These are phyloP conservation scores for Lasioglossum albipes DNA, from an alignment of 1,140 invertebrate species.

Conservation along the genomic window DNA sequence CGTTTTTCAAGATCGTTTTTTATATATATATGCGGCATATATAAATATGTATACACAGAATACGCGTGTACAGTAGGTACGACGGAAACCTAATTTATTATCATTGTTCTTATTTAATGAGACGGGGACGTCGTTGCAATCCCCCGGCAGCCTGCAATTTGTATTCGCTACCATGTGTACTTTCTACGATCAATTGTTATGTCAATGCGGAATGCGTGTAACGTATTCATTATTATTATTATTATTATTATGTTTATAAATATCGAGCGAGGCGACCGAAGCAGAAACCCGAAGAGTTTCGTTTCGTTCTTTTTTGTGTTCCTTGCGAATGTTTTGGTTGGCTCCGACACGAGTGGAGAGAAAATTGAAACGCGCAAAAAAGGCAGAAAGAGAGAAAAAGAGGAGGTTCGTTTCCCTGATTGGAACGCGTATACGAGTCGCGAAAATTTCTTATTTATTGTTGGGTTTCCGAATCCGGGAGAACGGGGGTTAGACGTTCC, in stretches of 20 bases:
- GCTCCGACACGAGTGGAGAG: not conserved
- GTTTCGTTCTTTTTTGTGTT: not conserved
- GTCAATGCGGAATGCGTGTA: constrained; percentile 21
- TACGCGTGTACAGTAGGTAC: constrained; percentile 55
- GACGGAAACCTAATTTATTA: constrained; percentile 57
- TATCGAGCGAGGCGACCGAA: not conserved
- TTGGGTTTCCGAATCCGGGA: constrained; percentile 44
- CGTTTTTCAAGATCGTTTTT: constrained; percentile 62
- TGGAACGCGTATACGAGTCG: constrained; percentile 53
- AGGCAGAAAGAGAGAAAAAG: too few relatives aligned
- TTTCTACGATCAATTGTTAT: constrained; percentile 47
- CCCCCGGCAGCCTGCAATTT: constrained; percentile 27
- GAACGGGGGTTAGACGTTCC: constrained; percentile 20
- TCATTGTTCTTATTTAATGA: constrained; percentile 54
- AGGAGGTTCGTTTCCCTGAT: constrained; percentile 1
- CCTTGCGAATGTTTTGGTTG: not conserved
- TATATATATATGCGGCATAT: constrained; percentile 55
- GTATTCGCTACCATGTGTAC: constrained; percentile 28
- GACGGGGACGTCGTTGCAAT: not conserved
- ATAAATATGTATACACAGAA: constrained; percentile 47
- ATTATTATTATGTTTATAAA: constrained; percentile 21
- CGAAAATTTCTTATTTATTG: constrained; percentile 61
- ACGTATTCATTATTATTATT: constrained; percentile 19
- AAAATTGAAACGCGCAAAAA: not conserved
- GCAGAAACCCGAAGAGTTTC: not conserved